Conservation (phyloP, 1,140 invertebrate species). For the Anastatus disparis region DNA sequence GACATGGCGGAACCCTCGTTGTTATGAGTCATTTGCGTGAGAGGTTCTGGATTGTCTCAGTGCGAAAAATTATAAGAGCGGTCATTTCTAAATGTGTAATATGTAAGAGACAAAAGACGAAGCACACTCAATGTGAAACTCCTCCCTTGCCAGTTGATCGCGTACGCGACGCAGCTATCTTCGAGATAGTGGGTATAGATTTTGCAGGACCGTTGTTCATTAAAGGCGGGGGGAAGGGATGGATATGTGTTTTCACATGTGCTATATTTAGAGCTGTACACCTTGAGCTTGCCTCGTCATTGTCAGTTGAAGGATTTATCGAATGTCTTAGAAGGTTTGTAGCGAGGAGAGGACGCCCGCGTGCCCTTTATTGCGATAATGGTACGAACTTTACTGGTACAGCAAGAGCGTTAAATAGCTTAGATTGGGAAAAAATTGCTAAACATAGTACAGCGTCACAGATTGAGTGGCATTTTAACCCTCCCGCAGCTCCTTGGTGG, state of each 20-base stretch:
- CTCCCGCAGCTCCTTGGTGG: too few relatives aligned
- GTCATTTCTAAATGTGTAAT: background rate
- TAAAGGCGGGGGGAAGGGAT: slow-evolving; percentile 1
- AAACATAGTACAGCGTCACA: background rate
- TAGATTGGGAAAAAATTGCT: background rate
- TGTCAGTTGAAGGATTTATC: slow-evolving; percentile 45
- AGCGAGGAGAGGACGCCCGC: slow-evolving; percentile 47
- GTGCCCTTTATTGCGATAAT: slow-evolving; percentile 54
- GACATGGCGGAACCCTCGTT: background rate
- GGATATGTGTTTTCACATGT: slow-evolving; percentile 4
- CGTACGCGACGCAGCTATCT: background rate
- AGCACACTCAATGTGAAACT: background rate
- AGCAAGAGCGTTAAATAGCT: slow-evolving; percentile 35
- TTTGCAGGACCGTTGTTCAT: too few relatives aligned
- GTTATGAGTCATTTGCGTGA: background rate
- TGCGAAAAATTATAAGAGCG: background rate
- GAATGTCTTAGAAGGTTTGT: slow-evolving; percentile 49
- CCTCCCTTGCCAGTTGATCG: background rate
- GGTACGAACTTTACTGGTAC: slow-evolving; percentile 56
- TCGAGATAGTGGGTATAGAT: background rate
- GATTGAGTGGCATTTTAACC: background rate
- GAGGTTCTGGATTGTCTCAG: background rate
- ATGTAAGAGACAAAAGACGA: background rate
- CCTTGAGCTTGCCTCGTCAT: too few relatives aligned
- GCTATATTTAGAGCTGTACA: slow-evolving; percentile 43